Evolutionary conservation across 1,140 invertebrate genomes (phyloP).

Genomic region (Drosophila ficusphila): DNA sequence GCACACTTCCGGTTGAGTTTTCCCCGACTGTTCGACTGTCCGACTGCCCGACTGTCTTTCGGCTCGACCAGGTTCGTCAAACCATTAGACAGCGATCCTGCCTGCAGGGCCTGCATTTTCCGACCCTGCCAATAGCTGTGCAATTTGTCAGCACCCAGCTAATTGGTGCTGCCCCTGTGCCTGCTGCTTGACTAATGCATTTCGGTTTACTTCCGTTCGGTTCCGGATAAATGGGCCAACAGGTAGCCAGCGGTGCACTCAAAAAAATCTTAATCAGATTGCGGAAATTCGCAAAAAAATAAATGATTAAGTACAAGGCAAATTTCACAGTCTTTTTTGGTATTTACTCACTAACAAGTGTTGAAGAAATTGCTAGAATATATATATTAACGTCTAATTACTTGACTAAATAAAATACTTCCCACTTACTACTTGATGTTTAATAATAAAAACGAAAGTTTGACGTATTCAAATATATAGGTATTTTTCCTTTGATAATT

Average conservation of each 20-base stretch:
- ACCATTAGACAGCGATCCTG: slow-evolving; percentile 41
- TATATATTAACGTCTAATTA: no score
- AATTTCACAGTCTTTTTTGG: no score
- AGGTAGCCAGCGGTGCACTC: slow-evolving; percentile 38
- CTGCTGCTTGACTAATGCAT: slow-evolving; percentile 78
- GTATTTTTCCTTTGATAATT: not conserved
- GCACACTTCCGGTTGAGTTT: slow-evolving; percentile 64
- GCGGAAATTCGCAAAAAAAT: not conserved
- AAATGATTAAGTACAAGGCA: not conserved
- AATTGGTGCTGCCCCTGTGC: slow-evolving; percentile 73
- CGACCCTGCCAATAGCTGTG: slow-evolving; percentile 69
- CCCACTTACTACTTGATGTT: no score
- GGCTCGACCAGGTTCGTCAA: slow-evolving; percentile 10
- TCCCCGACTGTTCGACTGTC: no score
- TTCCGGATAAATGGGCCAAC: slow-evolving; percentile 54
- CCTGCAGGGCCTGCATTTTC: slow-evolving; percentile 9
- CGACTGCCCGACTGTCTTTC: slow-evolving; percentile 3
- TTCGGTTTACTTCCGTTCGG: slow-evolving; percentile 67
- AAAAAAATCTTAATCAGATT: not conserved
- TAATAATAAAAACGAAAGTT: no score
- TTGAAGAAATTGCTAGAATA: no score
- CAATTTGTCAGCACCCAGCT: slow-evolving; percentile 80
- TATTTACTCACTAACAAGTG: no score
- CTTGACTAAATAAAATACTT: no score
- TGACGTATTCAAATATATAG: no score